phyloP scores from a whole-genome alignment of 2,797 vertebrate genomes.

The Sciaenops ocellatus region DNA sequence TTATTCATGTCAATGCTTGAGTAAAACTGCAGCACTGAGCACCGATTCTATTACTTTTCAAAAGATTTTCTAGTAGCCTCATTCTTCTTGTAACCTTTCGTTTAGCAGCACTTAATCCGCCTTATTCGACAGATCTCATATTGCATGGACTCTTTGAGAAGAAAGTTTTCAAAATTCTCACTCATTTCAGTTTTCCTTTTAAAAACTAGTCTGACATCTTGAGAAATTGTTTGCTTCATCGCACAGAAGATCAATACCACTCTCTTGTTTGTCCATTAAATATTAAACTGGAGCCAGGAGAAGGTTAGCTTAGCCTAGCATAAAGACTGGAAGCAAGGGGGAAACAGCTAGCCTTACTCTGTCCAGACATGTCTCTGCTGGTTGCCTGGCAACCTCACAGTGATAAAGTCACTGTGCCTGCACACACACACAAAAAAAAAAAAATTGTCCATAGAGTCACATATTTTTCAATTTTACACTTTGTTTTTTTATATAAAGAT shows the following conservation, averaged over 20 bases:
- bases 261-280: neutral
- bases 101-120: constrained; percentile 8
- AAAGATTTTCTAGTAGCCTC: neutral
- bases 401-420: neutral
- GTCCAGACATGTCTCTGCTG: neutral
- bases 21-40: constrained; percentile 5
- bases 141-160: neutral
- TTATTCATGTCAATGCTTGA: neutral
- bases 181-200: neutral
- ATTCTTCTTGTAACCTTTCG: neutral
- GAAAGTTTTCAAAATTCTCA: no score
- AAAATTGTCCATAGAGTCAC: neutral
- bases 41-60: neutral
- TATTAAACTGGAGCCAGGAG: neutral
- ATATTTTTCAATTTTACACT: neutral
- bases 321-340: neutral
- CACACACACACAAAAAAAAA: no score
- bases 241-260: neutral
- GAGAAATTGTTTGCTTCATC: neutral
- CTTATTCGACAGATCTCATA: neutral
- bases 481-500: neutral
- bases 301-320: neutral
- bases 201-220: neutral
- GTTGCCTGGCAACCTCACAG: neutral
- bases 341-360: neutral